These are phyloP conservation scores for Leptinotarsa undecemlineata DNA, from an alignment of 1,140 invertebrate species.

Conservation along the genomic window DNA sequence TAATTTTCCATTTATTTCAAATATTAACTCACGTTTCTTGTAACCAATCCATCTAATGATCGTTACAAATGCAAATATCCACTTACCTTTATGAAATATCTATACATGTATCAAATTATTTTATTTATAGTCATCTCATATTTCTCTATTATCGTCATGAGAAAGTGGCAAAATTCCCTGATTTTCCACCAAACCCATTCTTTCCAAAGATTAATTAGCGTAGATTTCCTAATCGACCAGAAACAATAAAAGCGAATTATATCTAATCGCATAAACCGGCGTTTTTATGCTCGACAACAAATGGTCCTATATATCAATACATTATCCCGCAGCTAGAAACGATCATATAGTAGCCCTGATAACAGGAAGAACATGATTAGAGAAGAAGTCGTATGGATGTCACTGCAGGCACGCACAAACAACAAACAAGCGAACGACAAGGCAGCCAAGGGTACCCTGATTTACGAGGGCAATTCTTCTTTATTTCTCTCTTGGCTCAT, in stretches of 20 bases:
- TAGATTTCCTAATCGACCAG: slow-evolving; percentile 20
- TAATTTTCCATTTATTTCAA: too few relatives aligned
- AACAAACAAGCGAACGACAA: slow-evolving; percentile 34
- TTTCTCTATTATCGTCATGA: too few relatives aligned
- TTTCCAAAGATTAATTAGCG: neutral
- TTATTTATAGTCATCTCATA: too few relatives aligned
- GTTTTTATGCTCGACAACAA: slow-evolving; percentile 26
- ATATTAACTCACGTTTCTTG: too few relatives aligned
- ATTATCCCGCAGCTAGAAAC: slow-evolving; percentile 33
- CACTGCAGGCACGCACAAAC: slow-evolving; percentile 39
- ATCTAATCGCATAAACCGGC: slow-evolving; percentile 27
- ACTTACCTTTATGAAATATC: too few relatives aligned
- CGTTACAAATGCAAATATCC: too few relatives aligned
- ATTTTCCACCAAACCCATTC: too few relatives aligned
- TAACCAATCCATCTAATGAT: too few relatives aligned
- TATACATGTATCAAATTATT: too few relatives aligned
- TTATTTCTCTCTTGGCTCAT: slow-evolving; percentile 53
- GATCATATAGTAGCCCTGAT: slow-evolving; percentile 38
- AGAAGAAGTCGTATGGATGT: slow-evolving; percentile 39
- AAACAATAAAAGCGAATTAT: slow-evolving; percentile 27
- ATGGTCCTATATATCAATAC: slow-evolving; percentile 29
- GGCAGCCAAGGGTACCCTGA: slow-evolving; percentile 39
- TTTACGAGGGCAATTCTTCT: slow-evolving; percentile 52
- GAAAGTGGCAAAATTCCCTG: too few relatives aligned
- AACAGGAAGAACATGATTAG: slow-evolving; percentile 43